Percentiles rank a stretch among this genome's conserved stretches.
Evolutionary conservation across 1,140 invertebrate genomes (phyloP).

Genomic region (Hyposmocoma kahamanoa): DNA sequence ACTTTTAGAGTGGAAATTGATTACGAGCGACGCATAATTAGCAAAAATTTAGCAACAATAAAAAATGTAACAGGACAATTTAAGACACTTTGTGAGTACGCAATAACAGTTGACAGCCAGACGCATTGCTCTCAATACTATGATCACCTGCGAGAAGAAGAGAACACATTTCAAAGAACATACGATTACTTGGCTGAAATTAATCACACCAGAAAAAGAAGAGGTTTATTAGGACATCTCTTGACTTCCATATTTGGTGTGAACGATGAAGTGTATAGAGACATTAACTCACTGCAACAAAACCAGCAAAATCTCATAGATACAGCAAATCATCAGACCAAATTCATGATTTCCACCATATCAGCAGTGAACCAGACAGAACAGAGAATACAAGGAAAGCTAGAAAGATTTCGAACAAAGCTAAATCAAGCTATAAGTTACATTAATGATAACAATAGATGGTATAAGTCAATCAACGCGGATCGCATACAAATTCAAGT

Average conservation of each 20-base stretch:
- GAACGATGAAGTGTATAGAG: constrained; percentile 2
- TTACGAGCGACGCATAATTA: constrained; percentile 1
- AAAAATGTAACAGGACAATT: neutral
- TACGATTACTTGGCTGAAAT: constrained; percentile 2
- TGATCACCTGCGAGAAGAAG: constrained; percentile 2
- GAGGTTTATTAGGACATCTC: constrained; percentile 1
- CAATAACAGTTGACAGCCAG: neutral
- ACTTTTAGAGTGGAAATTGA: constrained; percentile 1
- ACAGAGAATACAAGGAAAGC: neutral
- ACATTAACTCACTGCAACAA: neutral
- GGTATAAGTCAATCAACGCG: neutral
- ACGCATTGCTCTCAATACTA: neutral
- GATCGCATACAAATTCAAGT: neutral
- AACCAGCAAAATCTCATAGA: constrained; percentile 4
- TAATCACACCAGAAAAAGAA: neutral
- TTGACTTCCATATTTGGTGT: constrained; percentile 4
- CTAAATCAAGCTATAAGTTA: constrained; percentile 2
- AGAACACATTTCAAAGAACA: neutral
- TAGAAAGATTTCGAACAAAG: constrained; percentile 2
- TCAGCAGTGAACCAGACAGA: constrained; percentile 2
- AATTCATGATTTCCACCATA: constrained; percentile 1
- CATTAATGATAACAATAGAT: constrained; percentile 3
- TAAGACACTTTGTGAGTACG: constrained; percentile 1
- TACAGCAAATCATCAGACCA: constrained; percentile 1
- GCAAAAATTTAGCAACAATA: neutral